Percentiles rank a stretch among this genome's conserved stretches.
Evolutionary conservation across 2,113 vertebrate species (phyloP).

Genomic region (Labeo catla): DNA sequence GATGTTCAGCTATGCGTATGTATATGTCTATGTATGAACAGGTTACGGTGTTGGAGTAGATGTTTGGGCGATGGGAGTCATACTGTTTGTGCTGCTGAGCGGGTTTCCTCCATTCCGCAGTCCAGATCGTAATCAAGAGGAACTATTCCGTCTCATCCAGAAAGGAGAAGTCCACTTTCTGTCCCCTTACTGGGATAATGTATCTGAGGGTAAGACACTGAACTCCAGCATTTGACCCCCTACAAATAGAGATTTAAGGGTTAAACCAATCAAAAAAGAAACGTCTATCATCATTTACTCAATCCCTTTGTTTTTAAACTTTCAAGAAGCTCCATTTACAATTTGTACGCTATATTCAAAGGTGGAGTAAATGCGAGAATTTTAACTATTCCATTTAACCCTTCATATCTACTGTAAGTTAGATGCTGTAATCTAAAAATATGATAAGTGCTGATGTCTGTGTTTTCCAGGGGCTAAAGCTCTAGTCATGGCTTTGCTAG

Average conservation of each 20-base stretch:
- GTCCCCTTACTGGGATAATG: conserved; percentile 92
- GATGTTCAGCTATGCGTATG: not conserved
- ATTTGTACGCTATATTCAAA: not conserved
- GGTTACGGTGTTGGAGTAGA: conserved; percentile 95
- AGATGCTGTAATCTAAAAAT: not conserved
- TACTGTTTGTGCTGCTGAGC: conserved; percentile 92
- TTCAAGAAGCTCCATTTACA: not conserved
- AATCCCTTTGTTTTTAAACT: not conserved
- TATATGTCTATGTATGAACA: conserved; percentile 61
- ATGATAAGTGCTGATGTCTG: conserved; percentile 18
- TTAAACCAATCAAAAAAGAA: not conserved
- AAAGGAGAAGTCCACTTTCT: conserved; percentile 88
- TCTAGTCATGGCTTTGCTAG: conserved; percentile 86
- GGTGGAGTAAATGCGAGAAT: not conserved
- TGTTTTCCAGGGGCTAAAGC: conserved; percentile 80
- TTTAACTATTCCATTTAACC: not conserved
- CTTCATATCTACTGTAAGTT: not conserved
- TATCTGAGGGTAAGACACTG: conserved; percentile 86
- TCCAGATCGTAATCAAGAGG: conserved; percentile 89
- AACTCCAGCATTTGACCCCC: not conserved
- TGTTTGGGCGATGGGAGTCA: conserved; percentile 95
- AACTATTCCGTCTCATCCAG: conserved; percentile 92
- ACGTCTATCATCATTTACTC: not conserved
- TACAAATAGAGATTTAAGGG: not conserved
- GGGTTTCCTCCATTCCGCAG: conserved; percentile 97